phyloP scores from a whole-genome alignment of 2,113 vertebrate species.

The Prochilodus magdalenae region DNA sequence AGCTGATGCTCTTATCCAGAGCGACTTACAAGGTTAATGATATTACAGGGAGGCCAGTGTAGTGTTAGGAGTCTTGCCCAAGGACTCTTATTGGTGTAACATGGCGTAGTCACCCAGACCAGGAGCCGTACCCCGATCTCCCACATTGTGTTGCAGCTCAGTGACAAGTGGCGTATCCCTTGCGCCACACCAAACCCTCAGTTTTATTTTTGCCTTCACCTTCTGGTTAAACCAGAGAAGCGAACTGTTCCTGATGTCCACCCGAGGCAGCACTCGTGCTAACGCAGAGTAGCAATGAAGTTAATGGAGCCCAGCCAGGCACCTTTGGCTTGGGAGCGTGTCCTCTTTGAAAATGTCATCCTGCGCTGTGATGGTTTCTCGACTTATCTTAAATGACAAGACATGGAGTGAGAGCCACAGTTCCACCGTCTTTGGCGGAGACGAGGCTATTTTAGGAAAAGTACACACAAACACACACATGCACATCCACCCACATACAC shows the following conservation, averaged over 20 bases:
- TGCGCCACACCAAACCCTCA: too few species aligned
- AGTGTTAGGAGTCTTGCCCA: too few species aligned
- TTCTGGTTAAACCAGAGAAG: background rate
- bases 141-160: too few species aligned
- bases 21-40: too few species aligned
- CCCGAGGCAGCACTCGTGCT: background rate
- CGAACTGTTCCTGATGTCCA: background rate
- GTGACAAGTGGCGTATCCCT: too few species aligned
- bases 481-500: slow-evolving; percentile 10
- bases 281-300: slow-evolving; percentile 1
- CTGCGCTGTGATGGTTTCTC: slow-evolving; percentile 41
- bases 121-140: too few species aligned
- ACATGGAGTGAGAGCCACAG: slow-evolving; percentile 23
- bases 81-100: too few species aligned
- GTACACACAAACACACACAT: slow-evolving; percentile 27
- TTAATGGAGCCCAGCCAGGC: slow-evolving; percentile 4
- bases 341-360: slow-evolving; percentile 13
- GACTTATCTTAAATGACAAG: slow-evolving; percentile 61
- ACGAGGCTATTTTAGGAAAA: slow-evolving; percentile 31
- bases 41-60: too few species aligned
- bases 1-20: too few species aligned
- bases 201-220: background rate
- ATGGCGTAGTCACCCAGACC: too few species aligned
- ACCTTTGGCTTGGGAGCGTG: background rate
- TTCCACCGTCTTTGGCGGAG: slow-evolving; percentile 13